phyloP scores from a whole-genome alignment of 2,113 vertebrate species.

The Ageneiosus marmoratus region DNA sequence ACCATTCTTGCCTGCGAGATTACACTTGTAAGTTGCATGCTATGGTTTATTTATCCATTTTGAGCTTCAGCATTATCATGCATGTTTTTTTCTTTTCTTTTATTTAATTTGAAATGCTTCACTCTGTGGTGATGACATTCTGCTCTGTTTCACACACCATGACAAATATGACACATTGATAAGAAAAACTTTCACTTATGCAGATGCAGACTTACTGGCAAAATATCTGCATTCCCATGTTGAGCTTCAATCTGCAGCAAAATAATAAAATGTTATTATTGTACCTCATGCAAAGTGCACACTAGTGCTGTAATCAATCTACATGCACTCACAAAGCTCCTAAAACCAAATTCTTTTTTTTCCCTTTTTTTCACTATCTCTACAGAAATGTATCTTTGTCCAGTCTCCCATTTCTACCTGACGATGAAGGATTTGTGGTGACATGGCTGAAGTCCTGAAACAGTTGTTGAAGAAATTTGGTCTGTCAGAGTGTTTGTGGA shows the following conservation, averaged over 20 bases:
- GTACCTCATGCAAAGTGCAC: slow-evolving; percentile 24
- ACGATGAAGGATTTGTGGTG: slow-evolving; percentile 23
- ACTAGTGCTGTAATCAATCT: not conserved
- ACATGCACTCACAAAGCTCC: not conserved
- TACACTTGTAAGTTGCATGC: slow-evolving; percentile 41
- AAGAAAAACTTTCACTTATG: slow-evolving; percentile 56
- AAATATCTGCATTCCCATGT: slow-evolving; percentile 21
- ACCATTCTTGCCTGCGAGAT: not conserved
- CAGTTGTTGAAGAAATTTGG: not conserved
- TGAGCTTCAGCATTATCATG: slow-evolving; percentile 48
- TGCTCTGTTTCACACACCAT: slow-evolving; percentile 64
- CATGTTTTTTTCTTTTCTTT: slow-evolving; percentile 38
- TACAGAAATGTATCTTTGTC: slow-evolving; percentile 7
- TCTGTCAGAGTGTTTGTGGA: not conserved
- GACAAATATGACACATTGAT: slow-evolving; percentile 58
- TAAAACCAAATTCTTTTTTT: not conserved
- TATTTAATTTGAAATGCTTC: slow-evolving; percentile 58
- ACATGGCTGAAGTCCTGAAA: not conserved
- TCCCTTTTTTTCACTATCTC: not conserved
- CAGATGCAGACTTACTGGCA: slow-evolving; percentile 66
- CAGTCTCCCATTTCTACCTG: not conserved
- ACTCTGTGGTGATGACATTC: slow-evolving; percentile 59
- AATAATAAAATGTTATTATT: slow-evolving; percentile 47
- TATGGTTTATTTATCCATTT: slow-evolving; percentile 63
- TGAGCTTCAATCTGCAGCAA: slow-evolving; percentile 60